A percentile compares a stretch with the other conserved stretches of the same genome.
Evolutionary conservation across 23 tunicate species (phyloP).

Genomic region (Halocynthia roretzi): DNA sequence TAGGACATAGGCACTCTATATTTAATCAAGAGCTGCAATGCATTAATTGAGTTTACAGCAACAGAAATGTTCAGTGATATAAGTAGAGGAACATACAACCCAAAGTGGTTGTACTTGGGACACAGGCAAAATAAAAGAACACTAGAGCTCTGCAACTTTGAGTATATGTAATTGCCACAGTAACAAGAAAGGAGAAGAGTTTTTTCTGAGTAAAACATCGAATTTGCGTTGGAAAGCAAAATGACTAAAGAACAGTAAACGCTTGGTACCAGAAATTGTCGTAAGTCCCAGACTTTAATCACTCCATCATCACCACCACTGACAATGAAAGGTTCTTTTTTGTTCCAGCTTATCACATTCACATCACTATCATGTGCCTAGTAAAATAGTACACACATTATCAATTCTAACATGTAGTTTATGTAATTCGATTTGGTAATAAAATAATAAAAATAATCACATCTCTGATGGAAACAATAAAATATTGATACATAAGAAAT

Average conservation of each 20-base stretch:
- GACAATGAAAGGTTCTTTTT: slow-evolving; percentile 77
- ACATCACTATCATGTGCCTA: slow-evolving; percentile 84
- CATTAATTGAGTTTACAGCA: not conserved
- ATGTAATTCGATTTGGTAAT: not conserved
- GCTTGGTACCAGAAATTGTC: slow-evolving; percentile 42
- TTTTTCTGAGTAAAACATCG: too few relatives aligned
- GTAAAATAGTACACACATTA: too few relatives aligned
- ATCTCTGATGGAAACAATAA: not conserved
- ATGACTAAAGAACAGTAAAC: too few relatives aligned
- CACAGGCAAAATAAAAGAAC: too few relatives aligned
- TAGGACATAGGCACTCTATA: not conserved
- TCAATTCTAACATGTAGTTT: not conserved
- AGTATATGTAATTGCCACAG: too few relatives aligned
- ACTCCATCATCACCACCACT: slow-evolving; percentile 95
- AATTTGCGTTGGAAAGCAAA: too few relatives aligned
- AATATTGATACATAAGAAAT: not conserved
- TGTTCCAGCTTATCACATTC: slow-evolving; percentile 96
- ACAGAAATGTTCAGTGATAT: not conserved
- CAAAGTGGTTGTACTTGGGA: not conserved
- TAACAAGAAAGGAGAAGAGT: too few relatives aligned
- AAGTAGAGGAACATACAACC: not conserved
- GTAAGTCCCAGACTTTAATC: slow-evolving; percentile 89
- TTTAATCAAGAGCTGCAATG: not conserved
- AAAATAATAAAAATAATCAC: not conserved
- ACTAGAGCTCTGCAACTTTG: too few relatives aligned